Evolutionary conservation across 2,888 invertebrate genomes (phyloP).

Genomic region (Meteorus cinctellus): DNA sequence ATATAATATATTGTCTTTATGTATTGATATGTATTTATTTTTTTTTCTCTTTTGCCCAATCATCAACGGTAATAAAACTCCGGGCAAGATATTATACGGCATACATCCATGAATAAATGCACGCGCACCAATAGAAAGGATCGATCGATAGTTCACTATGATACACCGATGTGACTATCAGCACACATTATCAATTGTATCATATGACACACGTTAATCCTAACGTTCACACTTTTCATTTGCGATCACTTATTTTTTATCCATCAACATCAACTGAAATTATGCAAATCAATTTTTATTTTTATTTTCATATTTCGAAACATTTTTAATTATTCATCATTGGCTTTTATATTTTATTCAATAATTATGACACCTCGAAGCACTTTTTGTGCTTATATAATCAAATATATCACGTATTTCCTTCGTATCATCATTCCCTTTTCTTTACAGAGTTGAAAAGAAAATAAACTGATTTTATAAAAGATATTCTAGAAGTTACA

Average conservation of each 20-base stretch:
- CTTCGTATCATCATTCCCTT: too few species aligned
- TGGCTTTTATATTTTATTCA: too few species aligned
- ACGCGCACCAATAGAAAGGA: conserved; percentile 38
- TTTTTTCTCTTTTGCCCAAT: neutral
- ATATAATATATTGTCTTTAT: neutral
- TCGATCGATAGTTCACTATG: conserved; percentile 47
- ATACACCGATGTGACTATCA: neutral
- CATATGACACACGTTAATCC: neutral
- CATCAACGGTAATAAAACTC: too few species aligned
- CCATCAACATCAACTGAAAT: neutral
- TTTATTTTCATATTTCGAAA: neutral
- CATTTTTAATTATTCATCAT: neutral
- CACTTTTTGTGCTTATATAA: too few species aligned
- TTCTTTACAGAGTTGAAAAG: too few species aligned
- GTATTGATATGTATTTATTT: neutral
- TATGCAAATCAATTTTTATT: neutral
- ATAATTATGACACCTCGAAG: too few species aligned
- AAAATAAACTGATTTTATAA: too few species aligned
- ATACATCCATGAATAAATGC: neutral
- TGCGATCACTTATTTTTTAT: neutral
- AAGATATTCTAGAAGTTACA: too few species aligned
- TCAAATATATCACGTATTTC: too few species aligned
- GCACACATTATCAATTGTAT: neutral
- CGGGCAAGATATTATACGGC: conserved; percentile 3
- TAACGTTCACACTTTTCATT: neutral